Base-by-base conservation (phyloP, 2,888 invertebrate species). In the Rotaria sp. region DNA sequence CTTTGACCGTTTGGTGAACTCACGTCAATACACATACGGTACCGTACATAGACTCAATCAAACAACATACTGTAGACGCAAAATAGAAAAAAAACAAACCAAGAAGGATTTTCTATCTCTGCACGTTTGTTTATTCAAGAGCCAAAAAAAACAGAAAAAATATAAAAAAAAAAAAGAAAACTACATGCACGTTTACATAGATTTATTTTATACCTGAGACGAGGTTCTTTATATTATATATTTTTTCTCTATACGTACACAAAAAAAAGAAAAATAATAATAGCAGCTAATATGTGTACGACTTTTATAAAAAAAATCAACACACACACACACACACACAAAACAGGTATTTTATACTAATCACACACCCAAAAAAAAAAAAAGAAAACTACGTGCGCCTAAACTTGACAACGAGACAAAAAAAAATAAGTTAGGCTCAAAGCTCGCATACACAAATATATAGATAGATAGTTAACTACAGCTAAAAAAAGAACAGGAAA, bases 301-400 rank as follows among this genome's bases (percentile, higher is more conserved):
- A 59, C 13, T 59, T 59, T 59, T 30, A 59, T 30, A n/a, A 59
- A 59, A 57, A 59, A 59, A 59, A 59, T 59, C 57, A n/a, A 59
- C 30, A 59, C 57, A n/a, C 13, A 59, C 50, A 52, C 50, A 52
- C 50, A 52, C 57, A 59, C 30, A 59, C n/a, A 59, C 21, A 59
- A 59, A 59, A 59, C 57, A 59, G 57, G 57, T 59, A 59, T 59
- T 59, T 59, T 59, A 59, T 59, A 59, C 57, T 59, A 59, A 59
- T 59, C 57, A 59, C 57, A 59, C 57, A 26, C 57, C n/a, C 57
- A 3, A 21, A 5, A 50, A 50, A 18, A 50, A 50, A 52, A 52
- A 52, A 24, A 52, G 11, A 52, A 59, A 59, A 21, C 57, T 59
- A 59, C 57, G 57, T 59, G 26, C 26, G 57, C 57, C 57, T 59